Conservation (phyloP, 1,140 invertebrate genomes). For the Contarinia nasturtii region DNA sequence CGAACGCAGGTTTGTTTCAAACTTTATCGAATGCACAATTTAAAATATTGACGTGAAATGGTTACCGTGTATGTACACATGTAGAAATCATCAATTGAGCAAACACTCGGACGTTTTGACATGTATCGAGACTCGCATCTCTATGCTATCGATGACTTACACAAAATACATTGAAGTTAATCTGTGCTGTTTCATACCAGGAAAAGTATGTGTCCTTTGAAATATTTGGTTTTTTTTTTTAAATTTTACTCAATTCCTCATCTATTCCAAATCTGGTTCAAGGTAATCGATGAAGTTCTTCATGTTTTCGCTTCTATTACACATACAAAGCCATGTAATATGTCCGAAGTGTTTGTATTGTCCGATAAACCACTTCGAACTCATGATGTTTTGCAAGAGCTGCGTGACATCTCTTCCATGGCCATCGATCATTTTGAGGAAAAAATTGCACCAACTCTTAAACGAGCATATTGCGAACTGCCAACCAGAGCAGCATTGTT, state of each 20-base stretch:
- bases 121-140: conserved; percentile 76
- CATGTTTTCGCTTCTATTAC: not conserved
- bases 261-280: conserved; percentile 4
- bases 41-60: too few species aligned
- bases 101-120: conserved; percentile 76
- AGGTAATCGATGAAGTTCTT: conserved; percentile 80
- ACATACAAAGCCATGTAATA: not conserved
- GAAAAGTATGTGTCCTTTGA: conserved; percentile 48
- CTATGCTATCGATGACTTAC: conserved; percentile 83
- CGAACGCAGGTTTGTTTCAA: conserved; percentile 38
- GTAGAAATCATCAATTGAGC: conserved; percentile 57
- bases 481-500: too few species aligned
- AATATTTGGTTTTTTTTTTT: conserved; percentile 1
- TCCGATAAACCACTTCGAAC: conserved; percentile 49
- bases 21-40: too few species aligned
- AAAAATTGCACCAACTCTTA: conserved; percentile 34
- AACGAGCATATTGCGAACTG: conserved; percentile 6
- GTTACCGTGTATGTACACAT: too few species aligned
- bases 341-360: conserved; percentile 27
- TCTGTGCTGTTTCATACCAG: conserved; percentile 82
- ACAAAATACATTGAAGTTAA: conserved; percentile 35
- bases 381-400: conserved; percentile 71
- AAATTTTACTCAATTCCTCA: not conserved
- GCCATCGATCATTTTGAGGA: conserved; percentile 94
- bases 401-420: conserved; percentile 86